phyloP scores from a whole-genome alignment of 2,888 invertebrate genomes.

The Leptinotarsa juncta region DNA sequence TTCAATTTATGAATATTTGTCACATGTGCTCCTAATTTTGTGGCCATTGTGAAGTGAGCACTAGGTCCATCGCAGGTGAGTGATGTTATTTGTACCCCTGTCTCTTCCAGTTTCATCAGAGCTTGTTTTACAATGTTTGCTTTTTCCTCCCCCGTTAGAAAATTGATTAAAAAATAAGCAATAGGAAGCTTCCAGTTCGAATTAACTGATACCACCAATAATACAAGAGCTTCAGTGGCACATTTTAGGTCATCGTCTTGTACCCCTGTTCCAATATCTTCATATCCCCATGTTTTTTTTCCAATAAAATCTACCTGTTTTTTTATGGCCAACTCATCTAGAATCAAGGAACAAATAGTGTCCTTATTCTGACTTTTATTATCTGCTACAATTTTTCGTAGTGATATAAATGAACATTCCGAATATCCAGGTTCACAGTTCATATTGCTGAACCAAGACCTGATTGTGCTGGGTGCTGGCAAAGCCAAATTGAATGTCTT shows the following conservation, averaged over 20 bases:
- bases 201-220: constrained; percentile 45
- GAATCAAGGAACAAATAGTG: constrained; percentile 46
- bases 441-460: constrained; percentile 44
- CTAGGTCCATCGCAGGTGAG: constrained; percentile 47
- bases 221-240: constrained; percentile 46
- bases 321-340: constrained; percentile 52
- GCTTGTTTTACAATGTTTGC: constrained; percentile 40
- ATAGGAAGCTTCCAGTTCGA: constrained; percentile 49
- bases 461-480: constrained; percentile 42
- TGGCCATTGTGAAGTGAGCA: constrained; percentile 38
- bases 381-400: constrained; percentile 33
- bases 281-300: constrained; percentile 40
- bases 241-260: constrained; percentile 47
- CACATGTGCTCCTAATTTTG: constrained; percentile 41
- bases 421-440: constrained; percentile 48
- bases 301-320: constrained; percentile 44
- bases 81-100: constrained; percentile 39
- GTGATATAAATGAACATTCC: constrained; percentile 40
- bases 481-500: constrained; percentile 37
- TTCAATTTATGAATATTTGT: constrained; percentile 29
- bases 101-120: constrained; percentile 36
- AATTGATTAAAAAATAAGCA: constrained; percentile 49
- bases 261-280: constrained; percentile 44
- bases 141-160: constrained; percentile 38
- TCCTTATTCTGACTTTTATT: constrained; percentile 22